Conservation (phyloP, 1,140 invertebrate species). For the Drosophila carrolli region DNA sequence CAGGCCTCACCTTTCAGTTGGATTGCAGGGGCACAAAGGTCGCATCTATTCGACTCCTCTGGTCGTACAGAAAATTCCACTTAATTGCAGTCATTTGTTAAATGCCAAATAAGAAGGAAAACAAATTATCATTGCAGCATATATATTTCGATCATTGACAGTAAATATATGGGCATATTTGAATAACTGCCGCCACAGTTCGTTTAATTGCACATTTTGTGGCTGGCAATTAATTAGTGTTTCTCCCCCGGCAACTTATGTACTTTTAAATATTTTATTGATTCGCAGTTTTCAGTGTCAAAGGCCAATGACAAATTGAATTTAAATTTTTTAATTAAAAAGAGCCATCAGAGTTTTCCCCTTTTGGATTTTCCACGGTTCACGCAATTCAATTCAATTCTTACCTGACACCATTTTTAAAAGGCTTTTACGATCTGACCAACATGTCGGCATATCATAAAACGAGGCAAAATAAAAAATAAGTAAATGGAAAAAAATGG, state of each 20-base stretch:
- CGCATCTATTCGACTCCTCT: background rate
- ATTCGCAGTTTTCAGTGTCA: conserved; percentile 10
- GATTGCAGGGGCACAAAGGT: background rate
- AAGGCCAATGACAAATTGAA: conserved; percentile 19
- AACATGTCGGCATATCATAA: conserved; percentile 35
- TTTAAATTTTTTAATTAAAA: conserved; percentile 29
- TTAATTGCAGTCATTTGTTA: conserved; percentile 43
- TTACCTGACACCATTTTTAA: conserved; percentile 18
- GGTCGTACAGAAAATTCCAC: background rate
- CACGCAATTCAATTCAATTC: conserved; percentile 36
- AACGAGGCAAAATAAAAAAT: conserved; percentile 8
- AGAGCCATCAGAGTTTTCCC: background rate
- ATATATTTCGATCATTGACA: conserved; percentile 11
- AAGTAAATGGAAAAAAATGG: conserved; percentile 1
- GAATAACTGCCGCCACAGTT: conserved; percentile 6
- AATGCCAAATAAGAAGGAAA: conserved; percentile 1
- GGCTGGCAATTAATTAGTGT: conserved; percentile 29
- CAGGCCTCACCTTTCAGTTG: background rate
- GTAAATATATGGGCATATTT: conserved; percentile 4
- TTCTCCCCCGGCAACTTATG: background rate
- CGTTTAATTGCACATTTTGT: conserved; percentile 35
- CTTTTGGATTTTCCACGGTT: conserved; percentile 8
- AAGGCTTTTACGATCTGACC: conserved; percentile 41
- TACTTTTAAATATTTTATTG: conserved; percentile 15
- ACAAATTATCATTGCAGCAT: conserved; percentile 19